phyloP scores from a whole-genome alignment of 2,888 invertebrate species.

The Euplexia lucipara region DNA sequence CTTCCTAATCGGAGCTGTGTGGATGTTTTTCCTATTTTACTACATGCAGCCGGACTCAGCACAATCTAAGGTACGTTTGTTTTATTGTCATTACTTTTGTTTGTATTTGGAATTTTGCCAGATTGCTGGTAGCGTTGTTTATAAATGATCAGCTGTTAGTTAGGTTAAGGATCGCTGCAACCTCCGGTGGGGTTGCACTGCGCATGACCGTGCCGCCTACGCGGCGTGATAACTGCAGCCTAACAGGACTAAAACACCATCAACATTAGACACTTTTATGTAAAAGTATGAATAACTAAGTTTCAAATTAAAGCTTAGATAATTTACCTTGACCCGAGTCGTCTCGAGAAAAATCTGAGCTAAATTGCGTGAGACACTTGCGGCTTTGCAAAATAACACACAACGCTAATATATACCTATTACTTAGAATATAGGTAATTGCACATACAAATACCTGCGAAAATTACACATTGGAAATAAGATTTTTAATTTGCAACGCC shows the following conservation, averaged over 20 bases:
- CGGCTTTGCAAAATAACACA: slow-evolving; percentile 26
- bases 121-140: slow-evolving; percentile 64
- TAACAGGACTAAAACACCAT: slow-evolving; percentile 46
- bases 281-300: slow-evolving; percentile 23
- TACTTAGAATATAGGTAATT: slow-evolving; percentile 8
- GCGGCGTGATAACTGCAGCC: slow-evolving; percentile 74
- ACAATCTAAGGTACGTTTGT: slow-evolving; percentile 80
- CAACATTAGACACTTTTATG: slow-evolving; percentile 25
- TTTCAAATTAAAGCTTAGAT: neutral
- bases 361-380: slow-evolving; percentile 22
- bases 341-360: slow-evolving; percentile 4
- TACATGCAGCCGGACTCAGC: slow-evolving; percentile 86
- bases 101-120: slow-evolving; percentile 37
- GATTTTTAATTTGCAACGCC: slow-evolving; percentile 9
- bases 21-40: slow-evolving; percentile 87
- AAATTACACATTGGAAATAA: neutral
- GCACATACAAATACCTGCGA: neutral
- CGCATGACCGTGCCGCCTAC: slow-evolving; percentile 81
- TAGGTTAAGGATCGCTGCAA: slow-evolving; percentile 70
- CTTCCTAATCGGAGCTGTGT: slow-evolving; percentile 83
- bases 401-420: neutral
- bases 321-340: slow-evolving; percentile 20
- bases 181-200: slow-evolving; percentile 72
- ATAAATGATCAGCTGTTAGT: slow-evolving; percentile 80
- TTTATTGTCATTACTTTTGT: slow-evolving; percentile 41